Base-by-base conservation (phyloP, 2,888 invertebrate species). In the Leucophenga montana region DNA sequence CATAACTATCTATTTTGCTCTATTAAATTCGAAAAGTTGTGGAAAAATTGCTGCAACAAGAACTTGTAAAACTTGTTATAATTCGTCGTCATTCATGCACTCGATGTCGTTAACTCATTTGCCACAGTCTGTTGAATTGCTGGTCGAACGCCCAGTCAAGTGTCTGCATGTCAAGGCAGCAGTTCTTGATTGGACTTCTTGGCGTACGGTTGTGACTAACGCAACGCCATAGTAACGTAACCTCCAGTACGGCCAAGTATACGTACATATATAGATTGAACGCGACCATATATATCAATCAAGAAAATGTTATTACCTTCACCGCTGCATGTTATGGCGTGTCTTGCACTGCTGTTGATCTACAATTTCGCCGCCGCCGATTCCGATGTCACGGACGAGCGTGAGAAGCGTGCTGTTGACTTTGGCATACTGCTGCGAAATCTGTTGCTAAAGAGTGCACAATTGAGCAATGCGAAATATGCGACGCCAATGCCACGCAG, bases 1-100 rank as follows among this genome's bases (percentile, higher is more conserved):
- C 16, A 18, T 50, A 50, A 50, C 50, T 50, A 50, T 50, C 50
- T 39, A 50, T 18, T 50, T 50, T 50, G 50, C 50, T 50, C 50
- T 50, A 50, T 18, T 50, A 13, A 16, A 18, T n/a, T 18, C 16
- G 50, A n/a, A n/a, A 50, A 11, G 9, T 50, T 1, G 84, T 80
- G 78, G 83, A 82, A 83, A 81, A 84, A 83, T 84, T 82, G 83
- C 81, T 71, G 71, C 75, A 69, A 77, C 78, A 76, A 74, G 82
- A 82, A 73, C 78, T 73, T 71, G 82, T 78, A 72, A 69, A 73
- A 64, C 62, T 18, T 20, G 62, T 64, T 64, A 39, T 39, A 39
- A 39, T 39, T 39, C 27, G 27, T 27, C 27, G 31, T 48, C 14
- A 48, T n/a, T 48, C n/a, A 3, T 48, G 48, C 14, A 11, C 5